Evolutionary conservation across 2,113 vertebrate species (phyloP), one percentile per base, ranked within the genome.

Genomic region (Theropithecus gelada): DNA sequence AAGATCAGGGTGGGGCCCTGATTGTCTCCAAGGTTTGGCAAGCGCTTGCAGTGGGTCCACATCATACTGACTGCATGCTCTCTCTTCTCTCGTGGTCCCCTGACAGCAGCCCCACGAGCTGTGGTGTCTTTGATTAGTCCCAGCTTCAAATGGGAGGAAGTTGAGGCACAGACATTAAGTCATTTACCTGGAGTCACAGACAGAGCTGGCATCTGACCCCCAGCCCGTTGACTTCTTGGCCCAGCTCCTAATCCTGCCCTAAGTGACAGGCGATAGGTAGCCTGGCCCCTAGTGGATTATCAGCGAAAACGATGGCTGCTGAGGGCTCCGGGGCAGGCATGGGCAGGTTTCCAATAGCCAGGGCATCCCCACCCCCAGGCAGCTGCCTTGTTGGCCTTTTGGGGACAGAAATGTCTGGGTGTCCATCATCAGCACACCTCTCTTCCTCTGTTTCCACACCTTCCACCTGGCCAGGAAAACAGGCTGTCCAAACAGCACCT

Each of bases 241-340:
- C 68, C 50, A 83, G 83, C 50, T 82, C 55, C 73, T 64, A 55
- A 18, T 38, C 14, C 4, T 35, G 88, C 14, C 25, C 12, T 10
- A 2, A 0, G 0, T 76, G 88, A 43, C n/a, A 8, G 0, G 9
- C 68, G 17, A 35, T 50, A 10, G 30, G 38, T 57, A 8, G 50
- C 79, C 92, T 55, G 61, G 68, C 64, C 55, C 25, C 61, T 23
- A 2, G 55, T 6, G 76, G 80, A 30, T 25, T 23, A 6, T 30
- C 18, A 2, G 75, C 23, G 61, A 82, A 55, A 25, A 78, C 17
- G 2, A 40, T 30, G 2, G 27, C 22, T 57, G 43, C 64, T 1
- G 0, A 45, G 75, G 82, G 50, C 88, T 70, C 55, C 0, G 25
- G n/a, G 7, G 7, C 17, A 20, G 40, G 22, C 57, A 16, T 0